Evolutionary conservation across 2,113 vertebrate genomes (phyloP), one percentile per base, ranked within the genome.

Genomic region (Acinonyx jubatus): DNA sequence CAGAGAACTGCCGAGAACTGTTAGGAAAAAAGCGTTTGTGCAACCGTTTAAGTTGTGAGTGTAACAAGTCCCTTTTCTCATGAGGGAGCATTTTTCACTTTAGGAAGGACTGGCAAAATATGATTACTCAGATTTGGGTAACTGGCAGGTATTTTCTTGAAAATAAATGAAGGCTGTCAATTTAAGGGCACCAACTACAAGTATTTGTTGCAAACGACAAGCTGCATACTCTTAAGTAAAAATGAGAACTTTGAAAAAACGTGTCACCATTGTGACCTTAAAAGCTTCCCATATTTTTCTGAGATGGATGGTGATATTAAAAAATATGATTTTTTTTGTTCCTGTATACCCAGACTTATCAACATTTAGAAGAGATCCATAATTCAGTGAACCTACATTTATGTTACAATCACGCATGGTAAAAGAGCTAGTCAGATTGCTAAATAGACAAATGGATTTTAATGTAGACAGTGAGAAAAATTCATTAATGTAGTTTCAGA

Each of bases 201-300:
- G 38, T 61, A 45, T 91, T 80, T 81, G 36, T 57, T 69, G 33
- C 18, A 81, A 81, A 96, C 71, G 29, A 23, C 9, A 87, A 87
- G 65, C 89, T 55, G 78, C 29, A 95, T 86, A 38, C 33, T 94
- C 82, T 80, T 82, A 87, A 91, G 73, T 89, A 45, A 82, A 92
- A 91, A 25, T 63, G 63, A 52, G 11, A 57, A 61, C 86, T 81
- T 87, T 69, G 21, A 33, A 86, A 87, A 76, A 76, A 16, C 82
- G 86, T 81, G 45, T 55, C 65, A 29, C 21, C 68, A 82, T 29
- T 38, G 23, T 71, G 73, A 81, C 13, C 15, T 68, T 76, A 57
- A 91, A 48, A 91, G 12, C 5, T 63, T 87, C 18, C 12, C 5
- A 36, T 61, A 50, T n/a, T 69, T 91, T 96, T 63, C 66, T 68